Base-by-base conservation (phyloP, 2,888 invertebrate species). In the Labia minor region DNA sequence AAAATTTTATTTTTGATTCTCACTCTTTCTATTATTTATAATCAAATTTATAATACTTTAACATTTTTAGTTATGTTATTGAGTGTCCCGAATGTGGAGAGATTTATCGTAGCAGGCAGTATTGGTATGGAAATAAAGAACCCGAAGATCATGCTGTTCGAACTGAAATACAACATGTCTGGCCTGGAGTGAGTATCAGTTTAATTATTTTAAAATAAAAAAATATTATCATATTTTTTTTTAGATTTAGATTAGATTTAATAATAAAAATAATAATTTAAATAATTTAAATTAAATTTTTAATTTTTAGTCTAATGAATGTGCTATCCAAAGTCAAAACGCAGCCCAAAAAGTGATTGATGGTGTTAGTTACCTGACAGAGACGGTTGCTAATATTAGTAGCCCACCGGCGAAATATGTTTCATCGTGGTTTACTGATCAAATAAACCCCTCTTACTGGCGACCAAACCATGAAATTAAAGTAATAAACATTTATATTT, bases 371-470 rank as follows among this genome's bases (percentile, higher is more conserved):
- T 85, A 83, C 70, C 75, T 88, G 21, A 82, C 83, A 0, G 85
- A 84, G 70, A 83, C 85, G 10, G 81, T 88, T 1, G 78, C 81
- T 19, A 86, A 80, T 72, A 85, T 87, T 19, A 83, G 87, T 14
- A 81, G 87, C 1, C 86, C 86, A 71, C 89, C 89, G n/a, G 85
- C 87, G 1, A 86, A 85, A 74, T 81, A 81, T 1, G 73, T 90
- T 1, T 81, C 83, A 1, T 83, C 85, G 68, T 89, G 88, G 86
- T 82, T 89, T n/a, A 85, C 89, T 1, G 90, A 90, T 76, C 85
- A 86, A 75, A 84, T 88, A 21, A 88, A 88, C 14, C 92, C 92
- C 0, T 82, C 83, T 37, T 91, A 91, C 76, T 92, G 91, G 92
- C 82, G 84, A 67, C 87, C 89, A 8, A 90, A 91, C 75, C 79